These are phyloP conservation scores for Belonocnema kinseyi DNA, from an alignment of 1,140 invertebrate species.

Conservation along the genomic window DNA sequence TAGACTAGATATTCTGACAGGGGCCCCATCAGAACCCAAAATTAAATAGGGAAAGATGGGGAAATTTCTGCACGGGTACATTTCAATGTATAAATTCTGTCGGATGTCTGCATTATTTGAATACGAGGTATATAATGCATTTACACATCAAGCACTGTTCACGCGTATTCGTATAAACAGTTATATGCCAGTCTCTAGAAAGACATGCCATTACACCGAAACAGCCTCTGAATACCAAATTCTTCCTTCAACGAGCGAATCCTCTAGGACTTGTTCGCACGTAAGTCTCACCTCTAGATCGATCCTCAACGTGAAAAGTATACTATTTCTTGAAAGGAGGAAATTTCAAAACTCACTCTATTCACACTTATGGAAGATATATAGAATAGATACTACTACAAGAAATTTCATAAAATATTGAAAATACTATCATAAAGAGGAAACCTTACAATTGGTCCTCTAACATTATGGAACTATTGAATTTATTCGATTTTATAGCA, in stretches of 20 bases:
- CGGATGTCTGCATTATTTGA: conserved; percentile 2
- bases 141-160: conserved; percentile 48
- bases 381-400: too few relatives aligned
- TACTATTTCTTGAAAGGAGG: neutral
- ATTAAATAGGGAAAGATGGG: too few relatives aligned
- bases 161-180: conserved; percentile 53
- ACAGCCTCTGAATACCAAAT: conserved; percentile 54
- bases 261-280: conserved; percentile 7
- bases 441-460: too few relatives aligned
- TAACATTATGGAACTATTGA: too few relatives aligned
- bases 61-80: too few relatives aligned
- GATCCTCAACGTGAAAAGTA: conserved; percentile 15
- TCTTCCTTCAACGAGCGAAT: conserved; percentile 39
- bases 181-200: conserved; percentile 55
- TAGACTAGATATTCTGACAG: too few relatives aligned
- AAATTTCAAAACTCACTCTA: neutral
- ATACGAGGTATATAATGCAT: conserved; percentile 43
- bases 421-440: too few relatives aligned
- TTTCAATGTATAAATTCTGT: conserved; percentile 2
- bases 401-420: too few relatives aligned
- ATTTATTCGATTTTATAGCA: too few relatives aligned
- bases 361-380: too few relatives aligned
- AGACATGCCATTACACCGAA: conserved; percentile 55
- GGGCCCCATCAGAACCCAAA: too few relatives aligned
- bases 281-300: conserved; percentile 22